Conservation (phyloP, 2,113 vertebrate species). For the Aptenodytes patagonicus region DNA sequence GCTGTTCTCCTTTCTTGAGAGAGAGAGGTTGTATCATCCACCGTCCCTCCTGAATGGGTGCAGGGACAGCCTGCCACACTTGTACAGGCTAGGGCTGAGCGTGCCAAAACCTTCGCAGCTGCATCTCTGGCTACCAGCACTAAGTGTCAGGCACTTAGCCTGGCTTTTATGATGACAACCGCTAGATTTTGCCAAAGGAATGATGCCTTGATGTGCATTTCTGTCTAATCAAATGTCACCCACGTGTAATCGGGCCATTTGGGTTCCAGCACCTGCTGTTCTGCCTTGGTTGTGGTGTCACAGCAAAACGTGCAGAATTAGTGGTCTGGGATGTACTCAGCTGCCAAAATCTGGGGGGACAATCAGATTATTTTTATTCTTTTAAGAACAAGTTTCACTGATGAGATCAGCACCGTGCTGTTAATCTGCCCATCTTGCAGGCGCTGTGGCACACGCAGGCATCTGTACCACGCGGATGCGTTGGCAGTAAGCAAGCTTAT, state of each 20-base stretch:
- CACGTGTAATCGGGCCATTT: rapidly evolving
- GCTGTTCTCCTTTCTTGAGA: not conserved
- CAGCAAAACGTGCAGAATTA: not conserved
- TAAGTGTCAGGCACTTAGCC: not conserved
- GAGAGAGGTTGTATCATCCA: not conserved
- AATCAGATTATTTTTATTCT: not conserved
- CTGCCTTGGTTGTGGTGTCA: not conserved
- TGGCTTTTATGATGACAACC: not conserved
- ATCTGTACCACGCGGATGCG: not conserved
- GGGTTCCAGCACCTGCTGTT: not conserved
- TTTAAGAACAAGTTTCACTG: not conserved
- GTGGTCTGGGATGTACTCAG: not conserved
- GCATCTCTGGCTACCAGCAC: not conserved
- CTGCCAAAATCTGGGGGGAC: not conserved
- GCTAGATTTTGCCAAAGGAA: not conserved
- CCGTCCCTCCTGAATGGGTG: not conserved
- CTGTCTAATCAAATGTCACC: not conserved
- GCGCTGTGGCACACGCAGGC: not conserved
- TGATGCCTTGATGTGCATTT: rapidly evolving
- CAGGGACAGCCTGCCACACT: not conserved
- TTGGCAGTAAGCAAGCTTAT: not conserved
- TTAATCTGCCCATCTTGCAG: not conserved
- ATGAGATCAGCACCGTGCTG: not conserved
- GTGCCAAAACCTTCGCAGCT: not conserved
- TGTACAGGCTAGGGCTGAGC: not conserved